Evolutionary conservation across 2,888 invertebrate species (phyloP), one percentile per base, ranked within the genome.

Genomic region (Ametastegia equiseti): DNA sequence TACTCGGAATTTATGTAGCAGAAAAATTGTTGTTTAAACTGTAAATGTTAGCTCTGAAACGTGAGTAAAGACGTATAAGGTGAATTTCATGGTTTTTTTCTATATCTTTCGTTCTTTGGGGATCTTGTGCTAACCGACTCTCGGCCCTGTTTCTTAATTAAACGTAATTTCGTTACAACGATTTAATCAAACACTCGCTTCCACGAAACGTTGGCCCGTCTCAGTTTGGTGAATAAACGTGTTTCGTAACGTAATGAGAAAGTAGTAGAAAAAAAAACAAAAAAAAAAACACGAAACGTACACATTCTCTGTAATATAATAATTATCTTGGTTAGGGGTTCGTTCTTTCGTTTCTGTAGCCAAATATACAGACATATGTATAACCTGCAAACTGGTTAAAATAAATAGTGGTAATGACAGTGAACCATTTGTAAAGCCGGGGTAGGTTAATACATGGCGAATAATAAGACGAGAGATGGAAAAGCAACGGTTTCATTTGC

Each of bases 401-500:
- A 73, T 47, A 33, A 73, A 73, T 73, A 27, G 45, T 47, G 73
- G 30, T 73, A 73, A 47, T 47, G 47, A 73, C 73, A 47, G 47
- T 73, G 30, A 73, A 33, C 73, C 45, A 47, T 73, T 73, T 73
- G 73, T 73, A 47, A 63, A 42, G 39, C 36, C 27, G 45, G 19
- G 47, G 81, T 57, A 50, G 47, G 71, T 42, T 71, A 80, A 60
- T 80, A 80, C 80, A 39, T 78, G 77, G 57, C 19, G 71, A 42
- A 30, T 30, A 69, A 80, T 15, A 54, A 67, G 67, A 47, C 60
- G 50, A 57, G 54, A 39, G 30, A 19, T 15, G 27, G 83, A 84
- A 84, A 84, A 86, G 83, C 85, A 88, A 86, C 88, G 86, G 89
- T 90, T 91, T 91, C 90, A 90, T 91, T 91, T 91, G 88, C 91